Evolutionary conservation across 2,888 invertebrate genomes (phyloP).

Genomic region (Drosophila birchii): DNA sequence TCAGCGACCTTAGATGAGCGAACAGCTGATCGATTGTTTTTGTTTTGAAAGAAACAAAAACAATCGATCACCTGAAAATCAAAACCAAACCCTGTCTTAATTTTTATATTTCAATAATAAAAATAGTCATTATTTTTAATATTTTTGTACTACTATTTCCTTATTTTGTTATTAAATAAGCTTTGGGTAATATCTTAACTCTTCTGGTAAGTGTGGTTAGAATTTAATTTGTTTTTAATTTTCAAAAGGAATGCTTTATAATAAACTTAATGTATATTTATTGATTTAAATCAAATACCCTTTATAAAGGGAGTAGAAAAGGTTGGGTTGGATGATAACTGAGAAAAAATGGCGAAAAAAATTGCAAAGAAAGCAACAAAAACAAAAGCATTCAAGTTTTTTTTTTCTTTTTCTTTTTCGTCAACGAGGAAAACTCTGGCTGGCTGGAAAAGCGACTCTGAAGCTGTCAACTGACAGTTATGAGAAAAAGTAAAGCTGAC

Average conservation of each 20-base stretch:
- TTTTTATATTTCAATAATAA: too few species aligned
- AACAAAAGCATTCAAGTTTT: conserved; percentile 59
- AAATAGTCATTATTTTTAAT: too few species aligned
- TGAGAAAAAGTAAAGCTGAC: conserved; percentile 79
- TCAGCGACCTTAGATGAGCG: too few species aligned
- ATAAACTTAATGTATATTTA: too few species aligned
- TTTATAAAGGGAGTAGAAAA: neutral
- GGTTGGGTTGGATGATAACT: conserved; percentile 20
- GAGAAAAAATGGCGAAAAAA: conserved; percentile 31
- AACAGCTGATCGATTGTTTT: too few species aligned
- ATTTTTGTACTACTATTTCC: neutral
- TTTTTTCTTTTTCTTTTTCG: conserved; percentile 35
- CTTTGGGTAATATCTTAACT: neutral
- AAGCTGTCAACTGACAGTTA: conserved; percentile 76
- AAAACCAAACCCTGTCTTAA: too few species aligned
- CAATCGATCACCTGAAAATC: too few species aligned
- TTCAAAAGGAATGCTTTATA: too few species aligned
- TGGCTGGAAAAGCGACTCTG: conserved; percentile 60
- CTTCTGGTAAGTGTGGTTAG: too few species aligned
- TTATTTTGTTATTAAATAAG: neutral
- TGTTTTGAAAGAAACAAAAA: too few species aligned
- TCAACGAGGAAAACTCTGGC: conserved; percentile 39
- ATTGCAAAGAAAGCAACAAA: conserved; percentile 6
- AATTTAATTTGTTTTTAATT: too few species aligned
- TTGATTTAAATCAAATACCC: neutral